phyloP scores from a whole-genome alignment of 2,113 vertebrate species.

The Prunella himalayana region DNA sequence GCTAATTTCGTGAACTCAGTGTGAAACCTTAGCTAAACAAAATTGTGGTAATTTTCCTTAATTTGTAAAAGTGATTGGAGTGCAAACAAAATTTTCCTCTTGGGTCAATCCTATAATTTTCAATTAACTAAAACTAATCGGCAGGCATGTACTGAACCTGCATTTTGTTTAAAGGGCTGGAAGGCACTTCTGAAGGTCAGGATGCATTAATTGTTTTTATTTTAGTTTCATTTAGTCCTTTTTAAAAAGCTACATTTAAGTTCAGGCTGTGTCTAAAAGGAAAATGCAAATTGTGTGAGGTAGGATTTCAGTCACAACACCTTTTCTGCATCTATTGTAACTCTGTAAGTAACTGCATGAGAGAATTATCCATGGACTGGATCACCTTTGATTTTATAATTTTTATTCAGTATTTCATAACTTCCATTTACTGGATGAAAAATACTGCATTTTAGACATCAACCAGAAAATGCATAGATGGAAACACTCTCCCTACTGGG shows the following conservation, averaged over 20 bases:
- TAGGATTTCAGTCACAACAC: constrained; percentile 25
- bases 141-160: constrained; percentile 73
- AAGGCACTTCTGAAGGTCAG: constrained; percentile 77
- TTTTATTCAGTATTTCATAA: not conserved
- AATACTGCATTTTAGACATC: not conserved
- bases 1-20: constrained; percentile 83
- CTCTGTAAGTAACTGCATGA: not conserved
- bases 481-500: not conserved
- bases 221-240: constrained; percentile 41
- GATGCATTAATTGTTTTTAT: constrained; percentile 71
- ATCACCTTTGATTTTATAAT: not conserved
- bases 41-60: constrained; percentile 86
- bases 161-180: constrained; percentile 81
- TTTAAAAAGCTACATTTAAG: constrained; percentile 41
- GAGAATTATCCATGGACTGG: not conserved
- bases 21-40: constrained; percentile 84
- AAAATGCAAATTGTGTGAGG: constrained; percentile 31
- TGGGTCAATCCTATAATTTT: constrained; percentile 88
- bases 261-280: not conserved
- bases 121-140: constrained; percentile 86
- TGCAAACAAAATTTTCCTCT: constrained; percentile 87
- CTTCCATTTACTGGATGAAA: not conserved
- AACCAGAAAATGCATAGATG: not conserved
- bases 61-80: constrained; percentile 87
- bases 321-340: not conserved